Evolutionary conservation across 1,140 invertebrate species (phyloP).

Genomic region (Lordiphosa stackelbergi): DNA sequence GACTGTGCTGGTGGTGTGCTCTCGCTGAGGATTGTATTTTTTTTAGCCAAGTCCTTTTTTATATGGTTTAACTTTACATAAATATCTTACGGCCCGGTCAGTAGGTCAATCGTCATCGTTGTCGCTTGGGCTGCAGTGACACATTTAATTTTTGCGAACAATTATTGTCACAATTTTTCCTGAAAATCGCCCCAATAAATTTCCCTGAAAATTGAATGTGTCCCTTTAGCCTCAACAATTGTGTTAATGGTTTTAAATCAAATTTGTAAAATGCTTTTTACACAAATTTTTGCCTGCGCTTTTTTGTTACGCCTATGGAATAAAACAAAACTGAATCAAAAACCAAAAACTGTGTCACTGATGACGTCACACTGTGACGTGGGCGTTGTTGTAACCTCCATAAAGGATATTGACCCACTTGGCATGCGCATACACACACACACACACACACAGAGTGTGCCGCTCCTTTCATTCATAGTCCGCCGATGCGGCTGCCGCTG

Average conservation of each 20-base stretch:
- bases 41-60: conserved; percentile 28
- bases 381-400: conserved; percentile 43
- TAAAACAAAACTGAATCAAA: conserved; percentile 16
- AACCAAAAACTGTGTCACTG: conserved; percentile 51
- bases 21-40: conserved; percentile 18
- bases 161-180: too few species aligned
- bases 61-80: conserved; percentile 21
- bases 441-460: conserved; percentile 9
- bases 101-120: conserved; percentile 5
- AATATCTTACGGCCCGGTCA: background rate
- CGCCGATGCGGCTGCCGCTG: conserved; percentile 31
- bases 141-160: too few species aligned
- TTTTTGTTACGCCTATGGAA: conserved; percentile 52
- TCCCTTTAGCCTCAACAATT: conserved; percentile 11
- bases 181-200: too few species aligned
- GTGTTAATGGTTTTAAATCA: conserved; percentile 59
- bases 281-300: conserved; percentile 47
- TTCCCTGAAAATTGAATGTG: too few species aligned
- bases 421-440: conserved; percentile 53
- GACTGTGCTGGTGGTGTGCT: conserved; percentile 49
- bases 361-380: conserved; percentile 56
- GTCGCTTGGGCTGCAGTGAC: conserved; percentile 14
- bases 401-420: conserved; percentile 64
- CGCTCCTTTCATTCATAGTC: conserved; percentile 55
- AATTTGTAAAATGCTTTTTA: conserved; percentile 57